Evolutionary conservation across 1,140 invertebrate genomes (phyloP).

Genomic region (Schlechtendalia chinensis): DNA sequence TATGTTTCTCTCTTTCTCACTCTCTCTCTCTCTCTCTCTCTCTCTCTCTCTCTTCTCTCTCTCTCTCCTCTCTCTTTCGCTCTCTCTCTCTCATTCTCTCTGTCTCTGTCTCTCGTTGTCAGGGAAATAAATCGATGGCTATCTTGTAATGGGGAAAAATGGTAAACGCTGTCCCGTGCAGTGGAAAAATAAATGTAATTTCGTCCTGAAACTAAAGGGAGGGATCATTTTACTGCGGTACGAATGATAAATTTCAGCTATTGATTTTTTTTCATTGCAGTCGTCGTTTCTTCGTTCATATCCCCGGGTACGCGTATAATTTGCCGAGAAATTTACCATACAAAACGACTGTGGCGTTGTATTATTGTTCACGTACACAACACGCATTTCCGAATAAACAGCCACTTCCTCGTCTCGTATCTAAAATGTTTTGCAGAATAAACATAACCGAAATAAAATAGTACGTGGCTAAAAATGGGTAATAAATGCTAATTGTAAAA

Average conservation of each 20-base stretch:
- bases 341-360: no score
- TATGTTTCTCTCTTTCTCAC: background rate
- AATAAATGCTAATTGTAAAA: background rate
- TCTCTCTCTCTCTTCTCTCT: slow-evolving; percentile 9
- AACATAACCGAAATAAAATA: background rate
- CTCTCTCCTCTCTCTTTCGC: background rate
- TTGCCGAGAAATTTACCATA: background rate
- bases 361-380: no score
- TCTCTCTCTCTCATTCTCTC: slow-evolving; percentile 1
- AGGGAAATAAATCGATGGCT: slow-evolving; percentile 46
- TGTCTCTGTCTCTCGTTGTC: slow-evolving; percentile 19
- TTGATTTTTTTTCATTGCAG: slow-evolving; percentile 1
- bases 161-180: slow-evolving; percentile 33
- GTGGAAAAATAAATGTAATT: slow-evolving; percentile 41
- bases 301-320: background rate
- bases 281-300: background rate
- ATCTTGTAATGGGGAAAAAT: slow-evolving; percentile 46
- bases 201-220: slow-evolving; percentile 23
- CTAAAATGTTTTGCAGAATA: no score
- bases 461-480: background rate
- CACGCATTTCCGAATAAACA: no score
- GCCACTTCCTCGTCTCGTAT: no score
- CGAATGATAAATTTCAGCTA: slow-evolving; percentile 42
- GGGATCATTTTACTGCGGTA: slow-evolving; percentile 40
- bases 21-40: background rate